Evolutionary conservation across 2,888 invertebrate species (phyloP), one percentile per base, ranked within the genome.

Genomic region (Sylvicola cinctus): DNA sequence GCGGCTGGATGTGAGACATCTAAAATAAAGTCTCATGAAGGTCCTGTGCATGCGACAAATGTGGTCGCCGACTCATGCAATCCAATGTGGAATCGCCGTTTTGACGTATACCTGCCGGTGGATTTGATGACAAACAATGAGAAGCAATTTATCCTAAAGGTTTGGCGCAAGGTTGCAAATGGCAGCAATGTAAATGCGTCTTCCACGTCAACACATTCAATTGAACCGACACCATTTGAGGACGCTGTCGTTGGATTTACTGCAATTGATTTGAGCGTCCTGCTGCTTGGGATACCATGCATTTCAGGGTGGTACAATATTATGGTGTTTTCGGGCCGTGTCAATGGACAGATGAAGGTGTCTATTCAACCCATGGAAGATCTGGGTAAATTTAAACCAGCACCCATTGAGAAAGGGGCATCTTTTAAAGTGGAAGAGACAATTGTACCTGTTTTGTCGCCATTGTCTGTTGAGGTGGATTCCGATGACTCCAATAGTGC

Each of bases 221-320:
- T 40, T 1, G 39, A 51, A 39, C 64, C 68, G 3, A 61, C 64
- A 39, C 59, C 65, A 20, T 58, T 65, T 37, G 63, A 61, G 37
- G 71, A 72, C 47, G 54, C 61, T 6, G 62, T 70, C 1, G 54
- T 72, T 34, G 72, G 72, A 4, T 68, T 69, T 48, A 63, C 67
- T 10, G 62, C 68, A 4, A 49, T 73, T 16, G 68, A 71, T 52
- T 50, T 73, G 28, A 64, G 62, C 3, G 58, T 63, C 14, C 50
- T 70, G 16, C 43, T 58, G 14, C 54, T 59, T 26, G 63, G 63
- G 4, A 56, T 66, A 41, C 60, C 64, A 8, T 56, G 56, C 23
- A 58, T 71, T 32, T 63, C 62, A 32, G 70, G 69, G n/a, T 70
- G 68, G 65, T 70, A 66, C 45, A 68, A 70, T 46, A 66, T 73